Evolutionary conservation across 2,888 invertebrate genomes (phyloP).

Genomic region (Nomada hirtipes): DNA sequence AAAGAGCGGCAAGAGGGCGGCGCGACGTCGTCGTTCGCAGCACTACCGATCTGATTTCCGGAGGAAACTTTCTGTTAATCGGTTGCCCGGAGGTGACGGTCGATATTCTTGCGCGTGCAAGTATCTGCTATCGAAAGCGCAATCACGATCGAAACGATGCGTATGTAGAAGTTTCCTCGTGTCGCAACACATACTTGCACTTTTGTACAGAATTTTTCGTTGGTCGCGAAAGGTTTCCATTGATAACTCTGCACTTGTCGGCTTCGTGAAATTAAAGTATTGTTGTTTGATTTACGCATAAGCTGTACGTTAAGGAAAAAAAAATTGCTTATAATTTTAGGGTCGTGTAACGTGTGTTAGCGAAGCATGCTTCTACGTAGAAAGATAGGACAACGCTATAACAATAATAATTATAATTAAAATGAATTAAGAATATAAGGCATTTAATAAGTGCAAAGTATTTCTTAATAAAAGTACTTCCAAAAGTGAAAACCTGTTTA

Average conservation of each 20-base stretch:
- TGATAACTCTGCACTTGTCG: conserved; percentile 60
- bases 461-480: conserved; percentile 84
- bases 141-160: conserved; percentile 10
- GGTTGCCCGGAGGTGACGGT: background rate
- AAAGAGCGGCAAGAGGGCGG: background rate
- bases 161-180: conserved; percentile 37
- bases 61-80: background rate
- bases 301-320: conserved; percentile 81
- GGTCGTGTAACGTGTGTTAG: conserved; percentile 84
- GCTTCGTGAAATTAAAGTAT: conserved; percentile 76
- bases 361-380: conserved; percentile 84
- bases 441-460: conserved; percentile 84
- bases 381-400: conserved; percentile 83
- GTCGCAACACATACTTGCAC: conserved; percentile 34
- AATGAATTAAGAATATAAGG: conserved; percentile 83
- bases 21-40: conserved; percentile 8
- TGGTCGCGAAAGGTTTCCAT: conserved; percentile 55
- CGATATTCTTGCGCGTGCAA: conserved; percentile 14
- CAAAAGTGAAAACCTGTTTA: conserved; percentile 71
- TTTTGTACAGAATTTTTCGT: conserved; percentile 58
- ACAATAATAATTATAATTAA: conserved; percentile 84
- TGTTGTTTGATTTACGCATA: conserved; percentile 78
- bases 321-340: conserved; percentile 83
- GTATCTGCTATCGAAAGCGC: conserved; percentile 1
- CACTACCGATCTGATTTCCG: conserved; percentile 26